phyloP scores from a whole-genome alignment of 1,140 invertebrate species.

The Euwallacea similis region DNA sequence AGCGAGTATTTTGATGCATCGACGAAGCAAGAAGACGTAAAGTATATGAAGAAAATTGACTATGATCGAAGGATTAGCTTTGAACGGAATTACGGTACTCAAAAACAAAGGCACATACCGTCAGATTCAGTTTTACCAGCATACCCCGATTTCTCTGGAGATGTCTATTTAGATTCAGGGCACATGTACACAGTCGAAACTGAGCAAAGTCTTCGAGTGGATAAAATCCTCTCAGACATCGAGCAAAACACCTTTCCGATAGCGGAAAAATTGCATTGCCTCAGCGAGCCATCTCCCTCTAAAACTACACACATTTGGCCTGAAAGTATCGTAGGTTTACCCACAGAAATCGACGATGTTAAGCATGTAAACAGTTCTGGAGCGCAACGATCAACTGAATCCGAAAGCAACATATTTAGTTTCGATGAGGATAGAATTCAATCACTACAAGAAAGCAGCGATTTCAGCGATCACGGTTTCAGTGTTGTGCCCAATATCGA shows the following conservation, averaged over 20 bases:
- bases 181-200: conserved; percentile 68
- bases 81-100: conserved; percentile 61
- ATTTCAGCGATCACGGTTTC: conserved; percentile 46
- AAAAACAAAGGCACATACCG: conserved; percentile 55
- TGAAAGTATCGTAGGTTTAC: conserved; percentile 58
- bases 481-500: conserved; percentile 49
- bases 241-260: conserved; percentile 50
- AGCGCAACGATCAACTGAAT: conserved; percentile 50
- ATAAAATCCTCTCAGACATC: conserved; percentile 45
- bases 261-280: conserved; percentile 40
- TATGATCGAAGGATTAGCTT: conserved; percentile 53
- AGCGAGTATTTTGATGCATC: conserved; percentile 57
- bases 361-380: conserved; percentile 29
- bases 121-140: conserved; percentile 22
- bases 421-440: conserved; percentile 72
- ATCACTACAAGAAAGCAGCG: conserved; percentile 57
- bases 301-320: conserved; percentile 61
- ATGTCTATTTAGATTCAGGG: conserved; percentile 54
- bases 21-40: conserved; percentile 43
- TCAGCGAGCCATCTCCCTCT: conserved; percentile 21
- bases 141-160: conserved; percentile 19
- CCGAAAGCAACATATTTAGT: conserved; percentile 64
- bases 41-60: conserved; percentile 44
- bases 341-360: conserved; percentile 56
- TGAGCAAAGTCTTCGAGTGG: conserved; percentile 60